These are phyloP conservation scores for Dasyurus viverrinus DNA, from an alignment of 2,113 vertebrate species.

Conservation along the genomic window DNA sequence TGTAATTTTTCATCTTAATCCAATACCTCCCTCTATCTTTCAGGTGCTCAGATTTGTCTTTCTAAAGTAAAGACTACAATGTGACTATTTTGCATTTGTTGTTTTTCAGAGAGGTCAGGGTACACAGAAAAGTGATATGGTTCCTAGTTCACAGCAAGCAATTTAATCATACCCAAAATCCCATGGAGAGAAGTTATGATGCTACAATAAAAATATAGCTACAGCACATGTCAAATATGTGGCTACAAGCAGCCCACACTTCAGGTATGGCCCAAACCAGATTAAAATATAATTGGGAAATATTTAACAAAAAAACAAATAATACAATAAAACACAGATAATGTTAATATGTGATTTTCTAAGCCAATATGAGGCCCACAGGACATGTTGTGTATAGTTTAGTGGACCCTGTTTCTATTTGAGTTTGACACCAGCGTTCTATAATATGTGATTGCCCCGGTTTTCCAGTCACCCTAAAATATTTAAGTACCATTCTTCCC, in stretches of 20 bases:
- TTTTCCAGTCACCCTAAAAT: background rate
- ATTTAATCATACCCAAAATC: conserved; percentile 32
- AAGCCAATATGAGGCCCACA: background rate
- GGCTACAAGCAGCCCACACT: background rate
- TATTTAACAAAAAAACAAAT: background rate
- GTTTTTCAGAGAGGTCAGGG: background rate
- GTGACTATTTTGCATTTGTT: background rate
- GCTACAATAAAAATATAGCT: background rate
- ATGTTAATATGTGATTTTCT: background rate
- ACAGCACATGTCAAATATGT: background rate
- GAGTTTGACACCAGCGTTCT: background rate
- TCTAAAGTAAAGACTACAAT: conserved; percentile 44
- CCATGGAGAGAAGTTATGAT: background rate
- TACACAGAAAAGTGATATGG: background rate
- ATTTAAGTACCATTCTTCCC: background rate
- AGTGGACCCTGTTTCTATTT: background rate
- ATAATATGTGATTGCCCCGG: background rate
- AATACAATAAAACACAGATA: background rate
- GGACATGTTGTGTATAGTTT: background rate
- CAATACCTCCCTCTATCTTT: conserved; percentile 29
- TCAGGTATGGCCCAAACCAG: background rate
- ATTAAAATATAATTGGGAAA: background rate
- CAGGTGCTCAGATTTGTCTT: background rate
- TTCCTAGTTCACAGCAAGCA: conserved; percentile 29
- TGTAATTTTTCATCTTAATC: conserved; percentile 21